Evolutionary conservation across 2,888 invertebrate species (phyloP), one percentile per base, ranked within the genome.

Genomic region (Acleris laterana): DNA sequence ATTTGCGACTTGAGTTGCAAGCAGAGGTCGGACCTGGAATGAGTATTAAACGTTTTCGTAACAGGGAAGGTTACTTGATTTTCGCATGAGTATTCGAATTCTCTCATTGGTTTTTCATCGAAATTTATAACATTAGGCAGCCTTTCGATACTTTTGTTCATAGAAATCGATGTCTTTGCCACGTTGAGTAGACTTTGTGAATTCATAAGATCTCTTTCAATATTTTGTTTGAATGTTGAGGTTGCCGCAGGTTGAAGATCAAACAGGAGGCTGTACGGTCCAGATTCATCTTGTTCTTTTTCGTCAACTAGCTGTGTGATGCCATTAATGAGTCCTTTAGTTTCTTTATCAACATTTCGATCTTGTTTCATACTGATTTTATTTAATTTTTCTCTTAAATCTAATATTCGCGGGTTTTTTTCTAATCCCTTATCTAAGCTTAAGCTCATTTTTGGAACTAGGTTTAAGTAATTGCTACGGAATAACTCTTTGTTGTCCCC

Each of bases 191-290:
- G 72, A 58, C 72, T 77, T 71, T 80, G 81, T 52, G 80, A 72
- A 19, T 63, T 62, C 22, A 59, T 85, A 63, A 81, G 71, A 63
- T 84, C 84, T 19, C 72, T 69, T 68, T 81, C 80, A 46, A 75
- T 56, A 49, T 67, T 75, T 20, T 80, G 78, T 61, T 79, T 85
- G 68, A 76, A 77, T 60, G 90, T 89, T 44, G 90, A 88, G 64
- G 89, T 77, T 72, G 88, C 83, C 19, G 25, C 25, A 1, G 85
- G 73, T 74, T 93, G 88, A 57, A 93, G 80, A 77, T 93, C 94
- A 78, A 94, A 94, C 51, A 95, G 83, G 71, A 95, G 89, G 74
- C 94, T 94, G 73, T 94, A 94, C 4, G 95, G 95, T 63, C 95
- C 95, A 20, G 94, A 94, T 69, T 90, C 90, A 71, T 91, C 89